Evolutionary conservation across 92 coral and sea anemone genomes (phyloP), one percentile per base, ranked within the genome.

Genomic region (Porites evermanni): DNA sequence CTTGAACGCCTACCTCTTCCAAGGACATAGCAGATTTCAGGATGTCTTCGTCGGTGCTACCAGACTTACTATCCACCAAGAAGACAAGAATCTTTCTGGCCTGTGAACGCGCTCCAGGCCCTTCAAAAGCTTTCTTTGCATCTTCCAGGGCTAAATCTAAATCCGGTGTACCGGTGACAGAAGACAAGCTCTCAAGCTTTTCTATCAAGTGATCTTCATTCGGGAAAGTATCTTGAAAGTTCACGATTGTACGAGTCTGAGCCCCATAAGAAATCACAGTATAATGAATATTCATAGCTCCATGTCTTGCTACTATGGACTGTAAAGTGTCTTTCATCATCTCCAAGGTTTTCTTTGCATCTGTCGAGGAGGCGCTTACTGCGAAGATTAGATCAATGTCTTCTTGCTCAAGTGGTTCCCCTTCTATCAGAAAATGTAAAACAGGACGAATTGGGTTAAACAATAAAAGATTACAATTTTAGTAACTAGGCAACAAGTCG

Each of bases 381-480:
- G 93, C 98, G 82, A 96, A 92, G 60, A 78, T 93, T 8, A 96
- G 64, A 77, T 96, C 98, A 29, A 94, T 86, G 11, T 83, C 32
- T 54, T 74, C 80, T 64, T 52, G 21, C 10, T 74, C 72, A 24
- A 83, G 38, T 21, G 87, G 87, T 44, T 83, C 87, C 20, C 79
- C 47, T 26, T 58, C 79, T 71, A 47, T 7, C 13, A 19, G 13
- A 53, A 23, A 51, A 32, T 18, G 4, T 12, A 14, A 17, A 67
- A 72, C 7, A 69, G 1, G 56, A 74, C 75, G 29, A 67, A 56
- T 2, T 11, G 12, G 6, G 47, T 38, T 38, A 4, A 4, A 38
- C 47, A 38, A 0, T 38, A 38, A 38, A 38, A 3, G 47, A 38
- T 38, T 38, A 38, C 47, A 38, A 38, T 38, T 38, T 38, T 38